Percentiles rank a stretch among this genome's conserved stretches.
Conservation (phyloP, 2,888 invertebrate species). For the Plebejus melissa region DNA sequence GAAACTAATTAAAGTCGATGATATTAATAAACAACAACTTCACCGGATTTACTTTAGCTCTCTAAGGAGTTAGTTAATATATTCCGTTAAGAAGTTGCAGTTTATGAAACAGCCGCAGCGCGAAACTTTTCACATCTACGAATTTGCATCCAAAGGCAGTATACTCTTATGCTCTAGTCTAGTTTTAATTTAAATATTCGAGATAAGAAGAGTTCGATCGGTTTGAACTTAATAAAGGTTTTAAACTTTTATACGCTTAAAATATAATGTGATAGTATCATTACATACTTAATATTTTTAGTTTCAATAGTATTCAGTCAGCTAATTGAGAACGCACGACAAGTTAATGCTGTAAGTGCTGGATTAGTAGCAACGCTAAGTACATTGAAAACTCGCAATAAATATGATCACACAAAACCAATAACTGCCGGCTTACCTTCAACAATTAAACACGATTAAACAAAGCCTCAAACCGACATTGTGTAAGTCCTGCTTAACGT, state of each 20-base stretch:
- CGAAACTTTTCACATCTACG: slow-evolving; percentile 45
- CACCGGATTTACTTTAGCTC: slow-evolving; percentile 26
- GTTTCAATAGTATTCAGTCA: too few relatives aligned
- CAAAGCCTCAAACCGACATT: slow-evolving; percentile 34
- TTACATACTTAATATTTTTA: too few relatives aligned
- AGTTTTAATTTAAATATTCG: slow-evolving; percentile 20
- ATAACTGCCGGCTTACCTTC: slow-evolving; percentile 21
- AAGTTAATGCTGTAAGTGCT: too few relatives aligned
- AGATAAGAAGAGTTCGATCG: background rate
- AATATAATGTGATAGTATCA: too few relatives aligned
- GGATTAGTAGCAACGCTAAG: background rate
- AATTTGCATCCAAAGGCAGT: slow-evolving; percentile 64
- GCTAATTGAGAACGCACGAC: too few relatives aligned
- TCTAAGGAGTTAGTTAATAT: slow-evolving; percentile 33
- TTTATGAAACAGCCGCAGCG: slow-evolving; percentile 47
- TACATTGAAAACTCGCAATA: slow-evolving; percentile 4
- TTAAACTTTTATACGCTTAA: too few relatives aligned
- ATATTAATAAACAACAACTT: slow-evolving; percentile 26
- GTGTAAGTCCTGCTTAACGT: slow-evolving; percentile 40
- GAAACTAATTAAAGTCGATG: background rate
- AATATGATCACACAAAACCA: slow-evolving; percentile 18
- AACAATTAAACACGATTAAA: slow-evolving; percentile 27
- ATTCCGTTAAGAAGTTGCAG: slow-evolving; percentile 35
- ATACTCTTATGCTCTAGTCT: background rate
- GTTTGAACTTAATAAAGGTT: background rate